A percentile compares a stretch with the other conserved stretches of the same genome.
These are phyloP conservation scores for Lithosia quadra DNA, from an alignment of 2,888 invertebrate species.

Conservation along the genomic window DNA sequence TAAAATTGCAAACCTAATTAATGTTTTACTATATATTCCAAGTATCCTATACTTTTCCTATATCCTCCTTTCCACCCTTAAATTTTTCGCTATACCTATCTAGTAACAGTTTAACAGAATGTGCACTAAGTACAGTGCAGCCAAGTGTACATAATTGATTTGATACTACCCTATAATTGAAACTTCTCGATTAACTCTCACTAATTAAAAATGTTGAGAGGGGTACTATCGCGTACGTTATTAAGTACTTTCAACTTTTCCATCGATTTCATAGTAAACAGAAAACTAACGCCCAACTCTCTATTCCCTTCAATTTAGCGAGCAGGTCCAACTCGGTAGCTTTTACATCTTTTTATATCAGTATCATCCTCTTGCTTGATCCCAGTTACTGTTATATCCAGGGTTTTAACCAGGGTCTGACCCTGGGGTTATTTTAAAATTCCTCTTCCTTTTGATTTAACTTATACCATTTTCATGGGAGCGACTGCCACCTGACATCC, in stretches of 20 bases:
- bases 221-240: background rate
- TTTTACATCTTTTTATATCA: background rate
- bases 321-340: background rate
- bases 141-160: background rate
- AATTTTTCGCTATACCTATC: too few relatives aligned
- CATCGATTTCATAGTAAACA: conserved; percentile 6
- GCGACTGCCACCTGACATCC: too few relatives aligned
- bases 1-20: too few relatives aligned
- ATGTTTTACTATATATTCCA: too few relatives aligned
- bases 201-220: conserved; percentile 20
- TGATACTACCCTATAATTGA: background rate
- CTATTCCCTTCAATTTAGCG: background rate
- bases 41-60: too few relatives aligned
- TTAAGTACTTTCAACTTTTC: conserved; percentile 3
- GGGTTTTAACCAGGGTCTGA: background rate
- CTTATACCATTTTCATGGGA: background rate
- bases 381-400: background rate
- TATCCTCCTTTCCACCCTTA: too few relatives aligned
- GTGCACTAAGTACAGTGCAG: too few relatives aligned
- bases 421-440: background rate
- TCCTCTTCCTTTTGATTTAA: background rate
- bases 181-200: background rate
- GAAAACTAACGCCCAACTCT: conserved; percentile 2
- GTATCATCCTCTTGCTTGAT: background rate
- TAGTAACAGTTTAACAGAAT: too few relatives aligned